These are phyloP conservation scores for Carabus problematicus DNA, from an alignment of 2,888 invertebrate species.

Conservation along the genomic window DNA sequence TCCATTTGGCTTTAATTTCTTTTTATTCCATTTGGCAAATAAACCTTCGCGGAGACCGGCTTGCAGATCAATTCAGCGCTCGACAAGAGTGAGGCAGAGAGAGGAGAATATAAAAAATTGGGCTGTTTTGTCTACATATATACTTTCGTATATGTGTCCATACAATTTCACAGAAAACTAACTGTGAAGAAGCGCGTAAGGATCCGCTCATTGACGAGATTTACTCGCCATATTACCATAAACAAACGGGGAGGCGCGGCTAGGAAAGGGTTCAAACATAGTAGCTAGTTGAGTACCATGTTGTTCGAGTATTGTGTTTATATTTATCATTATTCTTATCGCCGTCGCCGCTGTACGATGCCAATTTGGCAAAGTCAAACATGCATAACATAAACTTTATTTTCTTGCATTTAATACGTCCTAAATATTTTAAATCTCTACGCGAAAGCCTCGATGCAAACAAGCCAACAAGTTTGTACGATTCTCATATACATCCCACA, in stretches of 20 bases:
- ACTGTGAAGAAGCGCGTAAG: conserved; percentile 27
- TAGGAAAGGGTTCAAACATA: neutral
- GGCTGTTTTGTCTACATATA: no score
- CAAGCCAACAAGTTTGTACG: conserved; percentile 29
- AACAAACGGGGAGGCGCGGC: conserved; percentile 23
- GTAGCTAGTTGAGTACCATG: neutral
- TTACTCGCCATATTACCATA: conserved; percentile 35
- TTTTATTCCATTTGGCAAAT: no score
- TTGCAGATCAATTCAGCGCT: no score
- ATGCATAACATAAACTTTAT: conserved; percentile 40
- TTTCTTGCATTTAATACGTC: conserved; percentile 38
- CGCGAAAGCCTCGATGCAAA: neutral
- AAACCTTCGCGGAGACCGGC: no score
- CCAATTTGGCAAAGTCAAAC: conserved; percentile 35
- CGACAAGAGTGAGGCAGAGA: no score
- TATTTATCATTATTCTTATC: conserved; percentile 42
- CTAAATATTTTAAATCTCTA: conserved; percentile 28
- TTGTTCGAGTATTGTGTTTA: conserved; percentile 33
- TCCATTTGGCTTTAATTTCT: no score
- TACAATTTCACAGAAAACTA: conserved; percentile 38
- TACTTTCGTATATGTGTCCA: neutral
- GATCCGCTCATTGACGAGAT: conserved; percentile 31
- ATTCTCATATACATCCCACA: conserved; percentile 25
- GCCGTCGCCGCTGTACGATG: conserved; percentile 18
- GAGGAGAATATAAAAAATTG: no score